A percentile compares a stretch with the other conserved stretches of the same genome.
Evolutionary conservation across 2,113 vertebrate genomes (phyloP).

Genomic region (Phycodurus eques): DNA sequence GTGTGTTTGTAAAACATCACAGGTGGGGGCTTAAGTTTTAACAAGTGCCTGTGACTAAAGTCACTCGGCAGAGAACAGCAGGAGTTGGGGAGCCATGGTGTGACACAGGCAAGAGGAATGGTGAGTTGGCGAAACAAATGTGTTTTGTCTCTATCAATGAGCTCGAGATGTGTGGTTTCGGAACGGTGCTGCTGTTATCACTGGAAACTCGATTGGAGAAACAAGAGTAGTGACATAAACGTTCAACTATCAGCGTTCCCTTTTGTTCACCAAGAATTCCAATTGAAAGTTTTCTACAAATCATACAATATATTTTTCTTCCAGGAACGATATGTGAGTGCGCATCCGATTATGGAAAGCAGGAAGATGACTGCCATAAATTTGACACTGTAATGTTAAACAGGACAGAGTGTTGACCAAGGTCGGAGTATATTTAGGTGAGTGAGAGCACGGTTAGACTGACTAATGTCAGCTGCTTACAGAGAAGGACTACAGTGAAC

Average conservation of each 20-base stretch:
- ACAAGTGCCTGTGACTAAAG: conserved; percentile 21
- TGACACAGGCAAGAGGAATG: conserved; percentile 12
- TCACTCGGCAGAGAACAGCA: conserved; percentile 20
- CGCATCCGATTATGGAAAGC: conserved; percentile 25
- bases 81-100: conserved; percentile 6
- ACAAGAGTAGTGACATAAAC: not conserved
- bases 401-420: not conserved
- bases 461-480: conserved; percentile 9
- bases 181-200: conserved; percentile 16
- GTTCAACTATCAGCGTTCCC: not conserved
- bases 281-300: not conserved
- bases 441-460: conserved; percentile 19
- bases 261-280: not conserved
- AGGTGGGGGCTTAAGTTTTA: conserved; percentile 47
- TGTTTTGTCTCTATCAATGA: conserved; percentile 11
- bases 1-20: conserved; percentile 63
- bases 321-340: not conserved
- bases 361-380: conserved; percentile 9
- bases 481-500: not conserved
- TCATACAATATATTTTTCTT: not conserved
- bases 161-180: not conserved
- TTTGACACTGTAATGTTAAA: conserved; percentile 21
- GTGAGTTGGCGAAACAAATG: not conserved
- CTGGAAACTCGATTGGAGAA: not conserved
- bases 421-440: conserved; percentile 20